Conservation (phyloP, 64 coral and sea anemone species). For the Orbicella faveolata region DNA sequence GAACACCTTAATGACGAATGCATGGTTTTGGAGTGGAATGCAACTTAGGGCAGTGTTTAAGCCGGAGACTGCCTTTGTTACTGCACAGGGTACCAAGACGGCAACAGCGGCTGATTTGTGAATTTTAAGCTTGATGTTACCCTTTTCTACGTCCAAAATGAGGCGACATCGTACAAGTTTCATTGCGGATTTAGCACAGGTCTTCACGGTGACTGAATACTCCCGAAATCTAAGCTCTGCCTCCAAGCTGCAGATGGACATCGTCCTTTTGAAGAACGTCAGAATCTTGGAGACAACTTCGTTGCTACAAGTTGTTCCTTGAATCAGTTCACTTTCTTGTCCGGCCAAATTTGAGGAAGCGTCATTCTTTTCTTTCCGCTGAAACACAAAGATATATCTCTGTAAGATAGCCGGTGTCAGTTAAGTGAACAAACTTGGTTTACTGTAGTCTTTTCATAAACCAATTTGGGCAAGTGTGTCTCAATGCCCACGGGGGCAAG, state of each 20-base stretch:
- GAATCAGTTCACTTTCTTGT: neutral
- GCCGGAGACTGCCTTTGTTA: neutral
- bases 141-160: neutral
- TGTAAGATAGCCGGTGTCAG: neutral
- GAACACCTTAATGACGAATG: neutral
- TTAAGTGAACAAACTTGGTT: neutral
- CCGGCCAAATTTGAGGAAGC: too few relatives aligned
- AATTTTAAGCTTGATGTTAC: slow-evolving; percentile 25
- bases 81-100: neutral
- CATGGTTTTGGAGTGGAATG: neutral
- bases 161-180: slow-evolving; percentile 29
- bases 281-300: neutral
- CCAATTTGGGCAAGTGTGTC: neutral
- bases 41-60: neutral
- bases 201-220: slow-evolving; percentile 6
- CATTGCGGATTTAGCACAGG: neutral
- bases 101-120: slow-evolving; percentile 6
- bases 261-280: neutral
- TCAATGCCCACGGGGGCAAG: too few relatives aligned
- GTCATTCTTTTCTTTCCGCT: neutral
- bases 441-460: neutral
- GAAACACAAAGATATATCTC: neutral
- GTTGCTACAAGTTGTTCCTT: neutral
- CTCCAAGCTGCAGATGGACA: slow-evolving; percentile 19
- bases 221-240: neutral